Percentiles rank a stretch among this genome's conserved stretches.
These are phyloP conservation scores for Trichonephila clavipes DNA, from an alignment of 1,140 invertebrate species.

Conservation along the genomic window DNA sequence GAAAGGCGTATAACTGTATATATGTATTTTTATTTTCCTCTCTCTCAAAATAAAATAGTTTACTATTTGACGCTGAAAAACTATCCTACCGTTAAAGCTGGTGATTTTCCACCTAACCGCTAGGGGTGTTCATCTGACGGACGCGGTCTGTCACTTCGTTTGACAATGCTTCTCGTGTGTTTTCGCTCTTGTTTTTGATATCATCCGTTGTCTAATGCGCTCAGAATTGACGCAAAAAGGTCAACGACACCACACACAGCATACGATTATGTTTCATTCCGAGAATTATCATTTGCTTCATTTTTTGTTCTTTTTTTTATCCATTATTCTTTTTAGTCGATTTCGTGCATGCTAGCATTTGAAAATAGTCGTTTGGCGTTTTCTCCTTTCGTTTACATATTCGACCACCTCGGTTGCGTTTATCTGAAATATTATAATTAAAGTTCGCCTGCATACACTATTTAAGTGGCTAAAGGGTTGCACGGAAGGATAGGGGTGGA, in stretches of 20 bases:
- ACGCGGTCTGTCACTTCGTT: background rate
- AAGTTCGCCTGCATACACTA: background rate
- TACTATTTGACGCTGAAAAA: background rate
- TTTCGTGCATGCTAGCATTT: background rate
- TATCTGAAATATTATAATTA: background rate
- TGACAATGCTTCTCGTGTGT: background rate
- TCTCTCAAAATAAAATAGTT: background rate
- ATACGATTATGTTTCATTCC: constrained; percentile 12
- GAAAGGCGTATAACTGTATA: too few species aligned
- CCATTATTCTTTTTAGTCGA: constrained; percentile 6
- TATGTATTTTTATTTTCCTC: background rate
- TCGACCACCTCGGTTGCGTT: background rate
- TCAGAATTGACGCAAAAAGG: background rate
- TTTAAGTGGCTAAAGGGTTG: background rate
- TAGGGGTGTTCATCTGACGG: background rate
- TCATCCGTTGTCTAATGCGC: background rate
- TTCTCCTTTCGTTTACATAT: background rate
- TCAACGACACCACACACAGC: constrained; percentile 10
- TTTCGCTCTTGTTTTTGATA: background rate
- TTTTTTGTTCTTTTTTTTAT: background rate
- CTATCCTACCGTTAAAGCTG: background rate
- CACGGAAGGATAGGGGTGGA: background rate
- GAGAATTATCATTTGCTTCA: background rate
- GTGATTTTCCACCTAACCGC: background rate
- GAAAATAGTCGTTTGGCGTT: background rate